Conservation (phyloP, 2,888 invertebrate genomes). For the Drosophila paramelanica region DNA sequence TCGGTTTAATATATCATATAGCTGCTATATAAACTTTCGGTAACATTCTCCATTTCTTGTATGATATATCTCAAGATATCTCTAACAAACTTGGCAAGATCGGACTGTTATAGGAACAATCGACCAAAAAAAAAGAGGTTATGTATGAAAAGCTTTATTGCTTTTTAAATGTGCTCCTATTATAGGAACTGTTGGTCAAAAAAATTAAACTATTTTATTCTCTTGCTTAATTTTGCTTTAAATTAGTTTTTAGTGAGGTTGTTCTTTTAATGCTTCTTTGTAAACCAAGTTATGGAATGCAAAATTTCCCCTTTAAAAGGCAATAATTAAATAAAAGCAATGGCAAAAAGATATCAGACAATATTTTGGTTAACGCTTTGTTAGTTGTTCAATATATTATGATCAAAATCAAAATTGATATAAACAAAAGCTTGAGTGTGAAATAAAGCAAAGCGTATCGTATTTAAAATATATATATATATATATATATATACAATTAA, state of each 20-base stretch:
- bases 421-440: neutral
- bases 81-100: no score
- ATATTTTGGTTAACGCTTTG: no score
- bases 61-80: no score
- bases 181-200: neutral
- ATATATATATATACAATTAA: neutral
- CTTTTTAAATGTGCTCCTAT: no score
- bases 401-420: neutral
- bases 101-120: no score
- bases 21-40: no score
- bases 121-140: no score
- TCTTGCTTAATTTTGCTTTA: neutral
- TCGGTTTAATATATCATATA: no score
- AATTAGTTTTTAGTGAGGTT: neutral
- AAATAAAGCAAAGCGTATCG: neutral
- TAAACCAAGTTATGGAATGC: no score
- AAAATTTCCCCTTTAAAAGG: neutral
- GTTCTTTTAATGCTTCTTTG: neutral
- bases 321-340: neutral
- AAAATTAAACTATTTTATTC: neutral
- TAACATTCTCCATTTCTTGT: no score
- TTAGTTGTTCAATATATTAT: neutral
- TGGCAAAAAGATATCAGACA: no score
- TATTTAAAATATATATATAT: neutral
- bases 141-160: no score